phyloP scores from a whole-genome alignment of 2,113 vertebrate species.

The Eira barbara region DNA sequence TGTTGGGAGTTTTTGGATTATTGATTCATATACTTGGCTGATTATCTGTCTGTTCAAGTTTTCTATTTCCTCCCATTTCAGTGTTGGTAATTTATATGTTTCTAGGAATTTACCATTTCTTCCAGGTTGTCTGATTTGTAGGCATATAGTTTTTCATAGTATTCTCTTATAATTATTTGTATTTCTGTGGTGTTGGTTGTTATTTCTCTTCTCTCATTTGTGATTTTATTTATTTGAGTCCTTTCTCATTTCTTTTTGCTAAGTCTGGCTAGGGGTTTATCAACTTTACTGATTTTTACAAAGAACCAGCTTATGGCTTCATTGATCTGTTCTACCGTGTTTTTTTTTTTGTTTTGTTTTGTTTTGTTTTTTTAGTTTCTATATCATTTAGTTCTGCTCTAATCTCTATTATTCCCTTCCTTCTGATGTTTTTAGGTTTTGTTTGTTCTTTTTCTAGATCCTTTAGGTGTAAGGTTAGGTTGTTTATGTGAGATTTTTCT shows the following conservation, averaged over 20 bases:
- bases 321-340: not conserved
- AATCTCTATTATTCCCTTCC: not conserved
- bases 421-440: not conserved
- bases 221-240: not conserved
- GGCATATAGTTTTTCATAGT: not conserved
- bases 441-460: not conserved
- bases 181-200: not conserved
- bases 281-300: not conserved
- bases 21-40: no score
- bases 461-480: not conserved
- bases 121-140: not conserved
- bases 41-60: no score
- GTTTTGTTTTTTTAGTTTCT: not conserved
- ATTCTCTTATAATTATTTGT: not conserved
- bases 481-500: not conserved
- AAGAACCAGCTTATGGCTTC: not conserved
- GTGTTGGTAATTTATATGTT: no score
- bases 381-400: not conserved
- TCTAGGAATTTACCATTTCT: not conserved
- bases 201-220: not conserved
- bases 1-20: no score
- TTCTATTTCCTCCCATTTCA: no score
- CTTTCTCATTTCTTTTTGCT: not conserved
- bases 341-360: no score
- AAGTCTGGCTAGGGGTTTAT: not conserved